Conservation (phyloP, 2,113 vertebrate genomes). For the Cariama cristata region DNA sequence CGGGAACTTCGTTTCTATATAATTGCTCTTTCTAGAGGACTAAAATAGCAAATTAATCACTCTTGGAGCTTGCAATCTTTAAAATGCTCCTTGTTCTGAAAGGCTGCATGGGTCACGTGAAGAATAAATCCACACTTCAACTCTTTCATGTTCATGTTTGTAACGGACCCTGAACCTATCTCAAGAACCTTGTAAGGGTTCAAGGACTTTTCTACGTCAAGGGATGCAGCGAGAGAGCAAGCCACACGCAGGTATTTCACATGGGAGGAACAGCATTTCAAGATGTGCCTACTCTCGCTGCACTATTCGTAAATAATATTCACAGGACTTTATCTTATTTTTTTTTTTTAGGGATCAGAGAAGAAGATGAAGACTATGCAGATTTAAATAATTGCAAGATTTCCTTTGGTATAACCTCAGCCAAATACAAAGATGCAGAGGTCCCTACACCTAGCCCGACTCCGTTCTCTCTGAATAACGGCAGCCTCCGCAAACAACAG, state of each 20-base stretch:
- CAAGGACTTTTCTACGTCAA: neutral
- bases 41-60: constrained; percentile 61
- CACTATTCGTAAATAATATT: neutral
- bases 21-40: constrained; percentile 38
- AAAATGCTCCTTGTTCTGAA: neutral
- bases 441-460: neutral
- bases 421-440: neutral
- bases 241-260: neutral
- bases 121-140: neutral
- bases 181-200: neutral
- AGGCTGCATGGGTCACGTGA: neutral
- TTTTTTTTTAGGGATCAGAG: neutral
- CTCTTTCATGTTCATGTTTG: neutral
- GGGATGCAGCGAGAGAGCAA: neutral
- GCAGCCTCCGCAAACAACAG: neutral
- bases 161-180: neutral
- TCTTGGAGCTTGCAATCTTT: constrained; percentile 11
- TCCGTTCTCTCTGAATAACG: neutral
- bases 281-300: neutral
- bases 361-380: neutral
- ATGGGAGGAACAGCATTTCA: neutral
- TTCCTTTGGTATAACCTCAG: neutral
- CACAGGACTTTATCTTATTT: neutral
- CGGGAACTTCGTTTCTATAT: neutral
- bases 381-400: neutral